Percentiles rank a stretch among this genome's conserved stretches.
Conservation (phyloP, 2,888 invertebrate species). For the Chloroclysta siterata region DNA sequence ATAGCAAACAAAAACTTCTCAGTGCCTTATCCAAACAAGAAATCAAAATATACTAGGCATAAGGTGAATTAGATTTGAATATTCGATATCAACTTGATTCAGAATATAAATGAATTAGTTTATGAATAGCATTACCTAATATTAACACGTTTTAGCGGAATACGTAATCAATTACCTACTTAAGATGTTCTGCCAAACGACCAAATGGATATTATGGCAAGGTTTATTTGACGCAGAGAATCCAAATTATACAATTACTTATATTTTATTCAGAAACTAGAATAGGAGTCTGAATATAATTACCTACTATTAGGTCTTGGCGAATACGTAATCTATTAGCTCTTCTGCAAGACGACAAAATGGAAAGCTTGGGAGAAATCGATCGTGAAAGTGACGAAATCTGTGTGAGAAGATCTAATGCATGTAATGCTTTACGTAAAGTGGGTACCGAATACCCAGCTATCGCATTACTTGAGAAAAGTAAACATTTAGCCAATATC, state of each 20-base stretch:
- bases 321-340: conserved; percentile 30
- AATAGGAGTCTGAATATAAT: no score
- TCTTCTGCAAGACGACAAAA: conserved; percentile 46
- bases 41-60: background rate
- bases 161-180: background rate
- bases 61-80: background rate
- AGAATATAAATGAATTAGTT: background rate
- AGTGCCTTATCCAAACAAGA: background rate
- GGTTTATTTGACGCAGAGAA: background rate
- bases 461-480: conserved; percentile 9
- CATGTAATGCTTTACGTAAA: conserved; percentile 35
- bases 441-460: conserved; percentile 9
- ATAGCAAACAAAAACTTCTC: background rate
- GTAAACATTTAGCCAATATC: background rate
- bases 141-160: background rate
- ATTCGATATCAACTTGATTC: background rate
- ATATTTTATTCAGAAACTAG: background rate
- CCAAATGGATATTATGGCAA: background rate
- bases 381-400: conserved; percentile 74
- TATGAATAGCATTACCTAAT: no score
- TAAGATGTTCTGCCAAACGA: background rate
- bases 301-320: conserved; percentile 7
- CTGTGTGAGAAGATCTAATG: conserved; percentile 59
- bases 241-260: background rate
- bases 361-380: conserved; percentile 71